Conservation (phyloP, 2,797 vertebrate species). For the Epinephelus awoara region DNA sequence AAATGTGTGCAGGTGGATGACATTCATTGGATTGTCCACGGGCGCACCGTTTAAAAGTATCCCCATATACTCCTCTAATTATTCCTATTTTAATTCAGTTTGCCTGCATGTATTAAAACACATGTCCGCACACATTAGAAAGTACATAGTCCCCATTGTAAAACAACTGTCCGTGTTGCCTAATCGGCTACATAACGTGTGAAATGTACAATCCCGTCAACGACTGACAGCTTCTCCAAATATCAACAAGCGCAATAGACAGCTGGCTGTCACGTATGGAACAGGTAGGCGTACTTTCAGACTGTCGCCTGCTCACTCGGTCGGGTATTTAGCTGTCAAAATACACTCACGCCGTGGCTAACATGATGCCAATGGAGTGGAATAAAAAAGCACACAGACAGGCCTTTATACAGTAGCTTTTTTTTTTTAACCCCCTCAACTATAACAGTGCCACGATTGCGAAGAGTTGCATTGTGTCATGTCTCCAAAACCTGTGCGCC, state of each 20-base stretch:
- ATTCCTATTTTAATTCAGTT: constrained; percentile 9
- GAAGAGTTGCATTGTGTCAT: constrained; percentile 73
- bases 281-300: constrained; percentile 81
- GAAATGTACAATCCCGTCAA: constrained; percentile 42
- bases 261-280: constrained; percentile 80
- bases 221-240: constrained; percentile 70
- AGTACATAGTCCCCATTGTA: not conserved
- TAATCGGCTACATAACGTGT: constrained; percentile 18
- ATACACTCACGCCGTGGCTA: constrained; percentile 59
- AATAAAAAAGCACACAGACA: constrained; percentile 14
- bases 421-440: too few species aligned
- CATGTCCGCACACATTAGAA: constrained; percentile 14
- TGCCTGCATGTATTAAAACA: not conserved
- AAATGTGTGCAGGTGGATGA: not conserved
- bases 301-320: constrained; percentile 66
- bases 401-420: constrained; percentile 45
- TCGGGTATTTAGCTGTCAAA: constrained; percentile 71
- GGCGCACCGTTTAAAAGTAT: constrained; percentile 16
- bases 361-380: constrained; percentile 45
- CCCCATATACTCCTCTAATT: not conserved
- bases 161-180: constrained; percentile 14
- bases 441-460: constrained; percentile 38
- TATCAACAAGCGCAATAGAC: constrained; percentile 68
- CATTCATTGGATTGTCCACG: not conserved
- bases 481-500: constrained; percentile 67